Evolutionary conservation across 2,797 vertebrate genomes (phyloP), one percentile per base, ranked within the genome.

Genomic region (Gymnothorax javanicus): DNA sequence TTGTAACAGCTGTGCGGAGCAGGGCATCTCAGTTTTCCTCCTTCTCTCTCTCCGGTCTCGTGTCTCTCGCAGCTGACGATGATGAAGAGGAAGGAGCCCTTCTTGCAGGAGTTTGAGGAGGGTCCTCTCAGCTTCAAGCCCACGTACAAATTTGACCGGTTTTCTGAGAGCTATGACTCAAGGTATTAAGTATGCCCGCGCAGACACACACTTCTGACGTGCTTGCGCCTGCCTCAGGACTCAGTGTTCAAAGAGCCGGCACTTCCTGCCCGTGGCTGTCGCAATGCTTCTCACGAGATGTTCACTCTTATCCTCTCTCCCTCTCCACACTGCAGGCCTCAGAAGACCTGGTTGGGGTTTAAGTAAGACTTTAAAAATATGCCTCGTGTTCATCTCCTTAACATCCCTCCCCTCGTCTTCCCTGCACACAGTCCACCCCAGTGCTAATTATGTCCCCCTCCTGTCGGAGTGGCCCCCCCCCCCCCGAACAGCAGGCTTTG

Each of bases 71-170:
- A 99, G 98, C 92, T 99, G 94, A 97, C 93, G 87, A 96, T 97
- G 94, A 97, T 98, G 91, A 99, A 97, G 95, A 95, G 94, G 93
- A 96, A 95, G 0, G 96, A 97, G 86, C 88, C 89, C 0, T 88
- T 96, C 90, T 95, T 99, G 79, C 96, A 95, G 92, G 96, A 98
- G 87, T 99, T 99, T 94, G 94, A 96, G 43, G 99, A 99, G 88
- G 98, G 98, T 2, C 95, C 96, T 15, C 93, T 99, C 88, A 95
- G 96, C 90, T 99, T 99, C 92, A 97, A 96, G 13, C 99, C 99
- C 86, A 99, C 98, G 0, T 99, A 97, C 95, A 99, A 99, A 92
- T 99, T 98, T 93, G 98, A 99, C 91, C 92, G 95, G 77, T 94
- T 97, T 93, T 97, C 97, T 0, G 94, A 97, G 54, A 95, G 94